Evolutionary conservation across 2,888 invertebrate species (phyloP).

Genomic region (Oxyteleia sp.): DNA sequence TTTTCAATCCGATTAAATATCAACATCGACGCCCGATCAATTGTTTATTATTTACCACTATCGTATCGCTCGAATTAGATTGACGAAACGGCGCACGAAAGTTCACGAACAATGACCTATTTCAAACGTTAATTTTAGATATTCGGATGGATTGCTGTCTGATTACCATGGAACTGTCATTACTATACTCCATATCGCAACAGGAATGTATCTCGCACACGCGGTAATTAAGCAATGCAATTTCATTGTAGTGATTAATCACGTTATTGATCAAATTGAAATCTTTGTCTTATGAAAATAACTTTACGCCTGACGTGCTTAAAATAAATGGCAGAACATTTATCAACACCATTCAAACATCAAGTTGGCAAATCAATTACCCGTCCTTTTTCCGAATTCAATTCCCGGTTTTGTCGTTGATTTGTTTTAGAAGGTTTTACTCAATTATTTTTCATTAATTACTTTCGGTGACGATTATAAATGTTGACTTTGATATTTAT

Average conservation of each 20-base stretch:
- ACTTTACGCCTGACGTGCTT: conserved; percentile 7
- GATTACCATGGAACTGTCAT: conserved; percentile 54
- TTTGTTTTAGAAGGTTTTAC: no score
- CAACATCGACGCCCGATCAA: not conserved
- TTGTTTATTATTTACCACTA: conserved; percentile 20
- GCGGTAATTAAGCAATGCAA: conserved; percentile 51
- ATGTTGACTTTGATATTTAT: no score
- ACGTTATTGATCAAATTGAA: conserved; percentile 48
- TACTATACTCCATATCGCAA: conserved; percentile 45
- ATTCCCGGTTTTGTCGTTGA: no score
- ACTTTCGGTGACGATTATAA: no score
- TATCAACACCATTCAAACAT: not conserved
- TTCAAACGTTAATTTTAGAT: conserved; percentile 50
- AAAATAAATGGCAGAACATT: conserved; percentile 9
- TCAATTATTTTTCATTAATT: no score
- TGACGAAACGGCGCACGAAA: conserved; percentile 15
- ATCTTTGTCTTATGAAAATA: conserved; percentile 55
- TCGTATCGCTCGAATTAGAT: not conserved
- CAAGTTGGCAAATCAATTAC: not conserved
- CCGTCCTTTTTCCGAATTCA: no score
- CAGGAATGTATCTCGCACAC: conserved; percentile 40
- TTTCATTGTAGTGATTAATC: conserved; percentile 51
- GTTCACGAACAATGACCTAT: conserved; percentile 39
- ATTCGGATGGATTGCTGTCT: conserved; percentile 50
- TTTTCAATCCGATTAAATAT: no score